Evolutionary conservation across 1,140 invertebrate species (phyloP).

Genomic region (Psilanteris sp.): DNA sequence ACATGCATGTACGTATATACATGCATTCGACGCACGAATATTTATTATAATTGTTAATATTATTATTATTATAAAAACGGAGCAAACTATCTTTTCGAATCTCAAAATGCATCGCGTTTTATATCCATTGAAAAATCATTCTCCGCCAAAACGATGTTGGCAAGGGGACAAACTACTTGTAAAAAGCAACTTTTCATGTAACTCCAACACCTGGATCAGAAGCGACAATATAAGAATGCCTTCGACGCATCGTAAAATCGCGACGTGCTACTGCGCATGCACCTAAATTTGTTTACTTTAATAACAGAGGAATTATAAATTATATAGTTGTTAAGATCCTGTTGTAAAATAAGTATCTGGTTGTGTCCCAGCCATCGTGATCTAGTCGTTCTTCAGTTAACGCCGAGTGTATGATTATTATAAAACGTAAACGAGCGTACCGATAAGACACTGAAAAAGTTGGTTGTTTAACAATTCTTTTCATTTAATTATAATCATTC

Average conservation of each 20-base stretch:
- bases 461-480: conserved; percentile 14
- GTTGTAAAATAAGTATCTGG: conserved; percentile 75
- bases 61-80: too few relatives aligned
- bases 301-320: conserved; percentile 12
- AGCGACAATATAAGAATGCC: conserved; percentile 1
- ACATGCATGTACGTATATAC: too few relatives aligned
- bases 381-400: conserved; percentile 75
- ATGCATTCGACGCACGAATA: too few relatives aligned
- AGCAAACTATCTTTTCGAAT: too few relatives aligned
- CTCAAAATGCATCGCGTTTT: conserved; percentile 2
- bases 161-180: conserved; percentile 4
- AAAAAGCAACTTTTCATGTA: too few relatives aligned
- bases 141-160: conserved; percentile 2
- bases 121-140: neutral
- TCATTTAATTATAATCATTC: too few relatives aligned
- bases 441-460: conserved; percentile 19
- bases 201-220: too few relatives aligned
- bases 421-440: conserved; percentile 24
- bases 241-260: neutral
- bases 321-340: conserved; percentile 60
- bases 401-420: conserved; percentile 26
- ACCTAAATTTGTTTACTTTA: conserved; percentile 35
- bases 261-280: conserved; percentile 5
- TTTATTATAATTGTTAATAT: too few relatives aligned
- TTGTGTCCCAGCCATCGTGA: conserved; percentile 74